These are phyloP conservation scores for Pimephales promelas DNA, from an alignment of 2,113 vertebrate genomes.

Conservation along the genomic window DNA sequence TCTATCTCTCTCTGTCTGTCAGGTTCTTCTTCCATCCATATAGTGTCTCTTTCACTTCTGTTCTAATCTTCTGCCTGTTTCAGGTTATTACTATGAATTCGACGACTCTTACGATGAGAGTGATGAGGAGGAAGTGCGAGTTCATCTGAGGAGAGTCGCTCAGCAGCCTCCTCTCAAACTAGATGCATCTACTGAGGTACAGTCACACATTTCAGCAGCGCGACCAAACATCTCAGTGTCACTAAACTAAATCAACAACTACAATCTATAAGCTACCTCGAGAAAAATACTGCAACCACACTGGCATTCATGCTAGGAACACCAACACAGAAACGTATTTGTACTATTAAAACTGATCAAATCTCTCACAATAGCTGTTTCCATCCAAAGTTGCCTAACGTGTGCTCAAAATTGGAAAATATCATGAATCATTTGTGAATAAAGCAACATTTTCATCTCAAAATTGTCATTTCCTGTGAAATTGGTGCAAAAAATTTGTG, in stretches of 20 bases:
- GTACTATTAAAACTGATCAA: not conserved
- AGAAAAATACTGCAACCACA: too few relatives aligned
- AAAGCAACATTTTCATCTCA: too few relatives aligned
- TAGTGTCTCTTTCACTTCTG: not conserved
- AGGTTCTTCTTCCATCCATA: not conserved
- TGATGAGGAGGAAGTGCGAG: slow-evolving; percentile 93
- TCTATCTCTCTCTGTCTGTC: too few relatives aligned
- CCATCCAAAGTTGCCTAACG: too few relatives aligned
- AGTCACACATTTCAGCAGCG: not conserved
- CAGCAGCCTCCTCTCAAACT: slow-evolving; percentile 95
- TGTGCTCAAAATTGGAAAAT: too few relatives aligned
- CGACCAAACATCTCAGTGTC: not conserved
- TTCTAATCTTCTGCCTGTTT: not conserved
- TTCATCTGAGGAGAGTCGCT: slow-evolving; percentile 90
- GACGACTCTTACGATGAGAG: slow-evolving; percentile 98
- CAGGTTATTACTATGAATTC: slow-evolving; percentile 96
- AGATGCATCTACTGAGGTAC: slow-evolving; percentile 91
- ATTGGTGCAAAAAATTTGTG: too few relatives aligned
- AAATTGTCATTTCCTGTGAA: too few relatives aligned
- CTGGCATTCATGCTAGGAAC: not conserved
- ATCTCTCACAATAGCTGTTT: not conserved
- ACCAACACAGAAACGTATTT: not conserved
- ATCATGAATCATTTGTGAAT: too few relatives aligned
- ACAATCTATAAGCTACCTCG: too few relatives aligned
- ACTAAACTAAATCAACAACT: not conserved